These are phyloP conservation scores for Delichon dasypus DNA, from an alignment of 2,797 vertebrate genomes.

Conservation along the genomic window DNA sequence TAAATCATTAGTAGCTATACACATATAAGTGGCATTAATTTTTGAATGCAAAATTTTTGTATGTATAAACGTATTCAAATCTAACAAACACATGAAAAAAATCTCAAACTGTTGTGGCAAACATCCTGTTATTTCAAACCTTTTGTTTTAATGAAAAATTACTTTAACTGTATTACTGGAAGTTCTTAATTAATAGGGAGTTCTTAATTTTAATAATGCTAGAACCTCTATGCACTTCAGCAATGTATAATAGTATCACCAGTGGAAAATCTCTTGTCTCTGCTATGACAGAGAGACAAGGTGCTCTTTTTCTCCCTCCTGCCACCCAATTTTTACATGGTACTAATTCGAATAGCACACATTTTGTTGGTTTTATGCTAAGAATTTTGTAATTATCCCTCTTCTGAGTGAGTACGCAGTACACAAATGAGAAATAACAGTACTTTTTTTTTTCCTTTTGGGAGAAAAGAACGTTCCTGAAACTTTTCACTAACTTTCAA, in stretches of 20 bases:
- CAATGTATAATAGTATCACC: background rate
- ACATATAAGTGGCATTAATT: background rate
- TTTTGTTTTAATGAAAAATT: background rate
- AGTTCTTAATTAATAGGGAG: background rate
- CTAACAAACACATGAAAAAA: background rate
- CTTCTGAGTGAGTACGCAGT: background rate
- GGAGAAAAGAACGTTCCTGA: background rate
- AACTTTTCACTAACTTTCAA: conserved; percentile 17
- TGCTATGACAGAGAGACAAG: background rate
- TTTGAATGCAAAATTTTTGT: background rate
- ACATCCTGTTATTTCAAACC: background rate
- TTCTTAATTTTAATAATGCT: background rate
- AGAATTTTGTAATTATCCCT: background rate
- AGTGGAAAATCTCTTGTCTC: background rate
- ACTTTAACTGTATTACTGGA: background rate
- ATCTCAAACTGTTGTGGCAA: background rate
- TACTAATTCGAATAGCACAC: background rate
- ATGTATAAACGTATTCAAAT: background rate
- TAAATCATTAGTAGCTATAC: background rate
- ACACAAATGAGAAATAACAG: background rate
- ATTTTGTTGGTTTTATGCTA: background rate
- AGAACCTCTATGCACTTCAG: background rate
- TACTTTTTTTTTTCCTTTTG: background rate
- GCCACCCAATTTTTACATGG: background rate
- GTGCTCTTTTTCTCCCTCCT: background rate